phyloP scores from a whole-genome alignment of 2,888 invertebrate genomes.

The Orthosia incerta region DNA sequence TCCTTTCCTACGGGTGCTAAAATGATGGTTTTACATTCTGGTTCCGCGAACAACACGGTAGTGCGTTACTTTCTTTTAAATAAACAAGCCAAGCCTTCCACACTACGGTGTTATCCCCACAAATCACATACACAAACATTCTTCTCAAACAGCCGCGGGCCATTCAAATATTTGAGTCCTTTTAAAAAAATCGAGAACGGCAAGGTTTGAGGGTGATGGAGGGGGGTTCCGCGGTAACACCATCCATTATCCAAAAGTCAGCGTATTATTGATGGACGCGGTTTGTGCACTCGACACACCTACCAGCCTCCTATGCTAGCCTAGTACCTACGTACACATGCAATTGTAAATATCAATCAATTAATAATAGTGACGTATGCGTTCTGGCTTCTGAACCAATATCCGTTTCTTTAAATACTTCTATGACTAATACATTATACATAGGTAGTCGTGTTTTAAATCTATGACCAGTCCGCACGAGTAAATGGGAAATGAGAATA shows the following conservation, averaged over 20 bases:
- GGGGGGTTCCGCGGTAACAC: constrained; percentile 26
- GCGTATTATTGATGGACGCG: constrained; percentile 51
- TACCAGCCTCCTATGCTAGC: constrained; percentile 15
- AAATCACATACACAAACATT: constrained; percentile 57
- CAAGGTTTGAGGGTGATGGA: constrained; percentile 15
- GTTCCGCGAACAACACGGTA: constrained; percentile 7
- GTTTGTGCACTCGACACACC: constrained; percentile 42
- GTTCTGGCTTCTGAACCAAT: constrained; percentile 33
- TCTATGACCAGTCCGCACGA: constrained; percentile 7
- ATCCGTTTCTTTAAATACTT: constrained; percentile 36
- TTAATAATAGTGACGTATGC: constrained; percentile 30
- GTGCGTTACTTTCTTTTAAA: constrained; percentile 28
- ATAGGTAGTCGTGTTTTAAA: constrained; percentile 19
- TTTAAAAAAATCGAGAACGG: constrained; percentile 38
- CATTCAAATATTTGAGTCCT: constrained; percentile 51
- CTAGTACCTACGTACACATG: constrained; percentile 29
- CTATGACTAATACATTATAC: constrained; percentile 37
- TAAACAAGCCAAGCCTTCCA: constrained; percentile 30
- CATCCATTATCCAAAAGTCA: constrained; percentile 55
- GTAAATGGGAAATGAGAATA: constrained; percentile 10
- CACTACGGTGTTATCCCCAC: constrained; percentile 44
- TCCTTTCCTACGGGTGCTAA: background rate
- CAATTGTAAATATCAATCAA: constrained; percentile 46
- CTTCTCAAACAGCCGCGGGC: constrained; percentile 47
- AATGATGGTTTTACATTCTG: background rate